Percentiles rank a stretch among this genome's conserved stretches.
Evolutionary conservation across 2,113 vertebrate species (phyloP).

Genomic region (Siniperca chuatsi): DNA sequence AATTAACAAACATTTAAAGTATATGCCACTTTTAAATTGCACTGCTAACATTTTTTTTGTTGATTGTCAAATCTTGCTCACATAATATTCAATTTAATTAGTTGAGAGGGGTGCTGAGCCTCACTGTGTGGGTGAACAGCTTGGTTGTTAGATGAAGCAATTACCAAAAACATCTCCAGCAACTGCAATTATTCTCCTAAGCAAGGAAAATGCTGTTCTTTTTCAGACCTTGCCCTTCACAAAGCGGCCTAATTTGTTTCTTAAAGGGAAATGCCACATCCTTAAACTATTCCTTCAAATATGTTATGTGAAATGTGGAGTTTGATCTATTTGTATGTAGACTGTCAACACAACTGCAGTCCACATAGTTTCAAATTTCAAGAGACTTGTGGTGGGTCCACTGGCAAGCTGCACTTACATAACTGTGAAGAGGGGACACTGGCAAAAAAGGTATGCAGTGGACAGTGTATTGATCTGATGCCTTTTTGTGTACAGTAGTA

Average conservation of each 20-base stretch:
- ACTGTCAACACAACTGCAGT: too few species aligned
- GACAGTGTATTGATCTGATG: not conserved
- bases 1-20: not conserved
- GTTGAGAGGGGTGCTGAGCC: not conserved
- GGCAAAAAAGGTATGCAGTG: not conserved
- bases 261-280: too few species aligned
- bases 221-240: not conserved
- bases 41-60: not conserved
- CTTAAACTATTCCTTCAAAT: too few species aligned
- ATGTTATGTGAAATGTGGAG: too few species aligned
- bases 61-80: not conserved
- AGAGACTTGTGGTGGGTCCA: not conserved
- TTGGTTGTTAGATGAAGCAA: constrained; percentile 6
- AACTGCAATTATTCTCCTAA: constrained; percentile 3
- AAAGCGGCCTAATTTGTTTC: too few species aligned
- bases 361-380: not conserved
- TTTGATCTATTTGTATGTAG: too few species aligned
- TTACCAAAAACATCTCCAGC: not conserved
- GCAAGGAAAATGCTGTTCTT: not conserved
- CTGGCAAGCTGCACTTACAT: not conserved
- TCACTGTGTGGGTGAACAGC: not conserved
- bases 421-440: not conserved
- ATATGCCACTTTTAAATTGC: not conserved
- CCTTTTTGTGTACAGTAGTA: too few species aligned
- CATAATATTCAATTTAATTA: not conserved